These are phyloP conservation scores for Schrankia costaestrigalis DNA, from an alignment of 2,888 invertebrate genomes.

Conservation along the genomic window DNA sequence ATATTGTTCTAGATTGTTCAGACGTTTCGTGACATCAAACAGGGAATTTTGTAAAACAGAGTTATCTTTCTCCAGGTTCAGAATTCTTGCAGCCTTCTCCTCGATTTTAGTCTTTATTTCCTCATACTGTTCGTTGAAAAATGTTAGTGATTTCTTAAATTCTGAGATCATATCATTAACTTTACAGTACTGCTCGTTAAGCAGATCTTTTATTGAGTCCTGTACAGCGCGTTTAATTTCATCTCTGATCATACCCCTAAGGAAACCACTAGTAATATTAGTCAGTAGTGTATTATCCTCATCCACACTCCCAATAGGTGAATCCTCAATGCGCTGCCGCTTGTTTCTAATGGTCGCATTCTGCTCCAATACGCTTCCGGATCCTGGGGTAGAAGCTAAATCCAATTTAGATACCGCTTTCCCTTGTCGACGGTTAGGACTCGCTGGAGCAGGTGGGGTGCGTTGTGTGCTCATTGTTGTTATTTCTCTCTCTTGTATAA, in stretches of 20 bases:
- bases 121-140: not conserved
- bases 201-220: not conserved
- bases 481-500: no score
- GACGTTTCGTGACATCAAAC: slow-evolving; percentile 1
- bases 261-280: not conserved
- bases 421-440: no score
- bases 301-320: no score
- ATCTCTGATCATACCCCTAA: not conserved
- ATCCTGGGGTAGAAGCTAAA: no score
- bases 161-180: not conserved
- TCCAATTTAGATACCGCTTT: no score
- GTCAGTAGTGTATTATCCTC: no score
- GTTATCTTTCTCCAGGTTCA: not conserved
- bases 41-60: not conserved
- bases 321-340: no score
- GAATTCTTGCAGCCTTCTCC: not conserved
- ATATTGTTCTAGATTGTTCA: slow-evolving; percentile 17
- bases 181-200: not conserved
- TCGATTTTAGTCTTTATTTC: not conserved
- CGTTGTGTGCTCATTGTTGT: no score
- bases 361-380: no score
- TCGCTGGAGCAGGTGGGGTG: no score
- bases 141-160: not conserved
- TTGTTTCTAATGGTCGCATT: no score
- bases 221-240: not conserved